phyloP scores from a whole-genome alignment of 2,113 vertebrate genomes.

The Pandion haliaetus region DNA sequence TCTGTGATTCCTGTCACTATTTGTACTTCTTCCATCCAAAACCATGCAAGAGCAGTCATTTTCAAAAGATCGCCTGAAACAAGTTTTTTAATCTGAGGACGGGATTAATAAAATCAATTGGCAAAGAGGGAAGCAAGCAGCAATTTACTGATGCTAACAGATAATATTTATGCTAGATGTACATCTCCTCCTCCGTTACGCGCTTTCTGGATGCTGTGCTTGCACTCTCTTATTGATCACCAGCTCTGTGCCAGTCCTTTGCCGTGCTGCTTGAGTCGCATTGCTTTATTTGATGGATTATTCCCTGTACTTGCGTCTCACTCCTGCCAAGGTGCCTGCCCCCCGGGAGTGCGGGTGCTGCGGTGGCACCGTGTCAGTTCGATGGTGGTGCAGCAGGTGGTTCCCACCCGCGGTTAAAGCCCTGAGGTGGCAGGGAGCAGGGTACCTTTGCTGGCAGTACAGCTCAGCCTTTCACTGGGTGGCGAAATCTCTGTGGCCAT shows the following conservation, averaged over 20 bases:
- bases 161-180: neutral
- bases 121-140: neutral
- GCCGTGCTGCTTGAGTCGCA: neutral
- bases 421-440: neutral
- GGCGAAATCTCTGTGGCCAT: neutral
- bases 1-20: neutral
- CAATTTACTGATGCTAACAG: neutral
- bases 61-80: neutral
- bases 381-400: neutral
- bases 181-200: neutral
- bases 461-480: neutral
- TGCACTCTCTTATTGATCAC: neutral
- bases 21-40: neutral
- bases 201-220: neutral
- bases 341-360: neutral
- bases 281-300: neutral
- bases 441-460: neutral
- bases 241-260: neutral
- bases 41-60: neutral
- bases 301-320: neutral
- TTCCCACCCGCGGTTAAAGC: neutral
- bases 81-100: neutral
- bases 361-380: fast-evolving
- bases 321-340: neutral
- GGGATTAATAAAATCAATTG: neutral